Base-by-base conservation (phyloP, 2,797 vertebrate species). In the Sebastes minor region DNA sequence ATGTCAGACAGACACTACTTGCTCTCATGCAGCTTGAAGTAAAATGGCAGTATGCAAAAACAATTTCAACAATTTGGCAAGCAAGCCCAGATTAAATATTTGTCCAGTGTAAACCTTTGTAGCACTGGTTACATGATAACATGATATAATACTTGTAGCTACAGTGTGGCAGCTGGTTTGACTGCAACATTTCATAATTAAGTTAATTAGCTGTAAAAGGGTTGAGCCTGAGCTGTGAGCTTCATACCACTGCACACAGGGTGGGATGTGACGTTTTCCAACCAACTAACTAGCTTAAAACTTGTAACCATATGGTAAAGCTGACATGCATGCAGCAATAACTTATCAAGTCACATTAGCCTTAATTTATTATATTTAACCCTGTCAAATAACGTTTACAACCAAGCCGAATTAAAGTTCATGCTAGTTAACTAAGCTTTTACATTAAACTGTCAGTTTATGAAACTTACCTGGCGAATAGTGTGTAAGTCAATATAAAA, bases 251-350 rank as follows among this genome's bases (percentile, higher is more conserved):
- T 71, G 69, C 38, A 42, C 38, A 10, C 46, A 70, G 73, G 28
- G 52, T 71, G 64, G 42, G n/a, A 32, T 79, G 71, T 46, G 68
- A 62, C 56, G 18, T 71, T 85, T 73, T 22, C 25, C 57, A 42
- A 42, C 38, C 42, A 38, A 60, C 33, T 38, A 53, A 27, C 9
- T 33, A 42, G 38, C 38, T 42, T 42, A 27, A 70, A 81, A 79
- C 80, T 55, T 82, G 1, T 60, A 64, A 71, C 78, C 84, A 90
- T 90, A 86, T 84, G 84, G 68, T 68, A 69, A 80, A 80, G 5
- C 35, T 28, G 64, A 68, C 27, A 8, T 10, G 64, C 10, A 33
- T 53, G 1, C 61, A 60, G 35, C 62, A 71, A 33, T 16, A 61
- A 76, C 63, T 84, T 63, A 64, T 38, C 27, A 22, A 76, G 52